Base-by-base conservation (phyloP, 2,888 invertebrate genomes). In the Drosophila paramelanica region DNA sequence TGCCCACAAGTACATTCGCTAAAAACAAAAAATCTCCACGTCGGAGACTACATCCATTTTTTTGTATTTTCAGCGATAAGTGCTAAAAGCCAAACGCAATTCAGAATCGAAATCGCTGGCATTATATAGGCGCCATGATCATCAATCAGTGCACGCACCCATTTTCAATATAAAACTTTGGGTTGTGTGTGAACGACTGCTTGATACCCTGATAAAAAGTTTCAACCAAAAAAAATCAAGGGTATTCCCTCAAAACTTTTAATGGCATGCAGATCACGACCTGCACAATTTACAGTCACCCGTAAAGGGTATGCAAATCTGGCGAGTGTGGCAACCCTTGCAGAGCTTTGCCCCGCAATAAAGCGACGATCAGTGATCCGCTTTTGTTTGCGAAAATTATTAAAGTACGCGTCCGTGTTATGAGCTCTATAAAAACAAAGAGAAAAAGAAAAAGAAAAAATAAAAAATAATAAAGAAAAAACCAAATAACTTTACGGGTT, bases 351-450 rank as follows among this genome's bases (percentile, higher is more conserved):
- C 14, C 46, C 53, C n/a, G 57, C 36, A n/a, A 61, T 64, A 57
- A 67, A 67, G 38, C 55, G 46, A 57, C 59, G 65, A 67, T 75
- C 51, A 43, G 36, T n/a, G 66, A 56, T 67, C 51, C 38, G 69
- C 56, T 53, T 75, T 78, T 73, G 73, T 68, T 79, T 82, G 71
- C 78, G 49, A 73, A 81, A 82, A 78, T 59, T 65, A 79, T 81
- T 67, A 68, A 81, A 64, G 41, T 73, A 66, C 53, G 75, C 61
- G 76, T 83, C 73, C 66, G 76, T 68, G 61, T 72, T 53, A 79
- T 66, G 67, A 69, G 60, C 49, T 38, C 67, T 59, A 61, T 71
- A 59, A 13, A 33, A 36, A 36, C 3, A 33, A 36, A 13, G 0
- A 23, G 4, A 23, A 23, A 23, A 23, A 20, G 4, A 23, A 4